A percentile compares a stretch with the other conserved stretches of the same genome.
Evolutionary conservation across 2,113 vertebrate species (phyloP).

Genomic region (Zosterops borbonicus): DNA sequence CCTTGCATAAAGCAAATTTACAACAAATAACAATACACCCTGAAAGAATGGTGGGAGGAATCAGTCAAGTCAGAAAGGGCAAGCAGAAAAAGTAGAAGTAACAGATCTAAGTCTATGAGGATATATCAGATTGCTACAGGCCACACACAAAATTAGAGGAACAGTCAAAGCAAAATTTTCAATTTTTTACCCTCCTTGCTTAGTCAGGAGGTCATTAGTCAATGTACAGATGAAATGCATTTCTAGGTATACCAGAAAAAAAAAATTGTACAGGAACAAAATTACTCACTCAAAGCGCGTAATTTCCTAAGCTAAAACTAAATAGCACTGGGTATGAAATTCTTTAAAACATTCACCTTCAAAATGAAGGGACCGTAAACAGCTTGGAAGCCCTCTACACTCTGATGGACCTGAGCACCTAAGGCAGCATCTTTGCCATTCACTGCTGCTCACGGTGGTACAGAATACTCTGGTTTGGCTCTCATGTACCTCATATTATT

Average conservation of each 20-base stretch:
- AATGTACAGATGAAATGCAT: neutral
- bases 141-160: neutral
- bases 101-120: slow-evolving; percentile 11
- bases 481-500: neutral
- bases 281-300: neutral
- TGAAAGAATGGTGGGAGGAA: neutral
- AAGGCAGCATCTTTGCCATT: neutral
- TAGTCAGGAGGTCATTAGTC: neutral
- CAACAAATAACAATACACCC: neutral
- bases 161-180: neutral
- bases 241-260: neutral
- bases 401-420: rapidly evolving
- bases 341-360: neutral
- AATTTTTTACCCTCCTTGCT: neutral
- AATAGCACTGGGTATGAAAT: neutral
- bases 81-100: slow-evolving; percentile 16
- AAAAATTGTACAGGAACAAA: neutral
- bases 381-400: neutral
- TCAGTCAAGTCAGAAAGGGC: neutral
- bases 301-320: neutral
- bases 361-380: neutral
- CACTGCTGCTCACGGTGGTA: rapidly evolving
- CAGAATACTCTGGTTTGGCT: neutral
- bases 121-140: neutral
- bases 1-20: slow-evolving; percentile 6